Conservation (phyloP, 1,140 invertebrate genomes). For the Calycopis cecrops region DNA sequence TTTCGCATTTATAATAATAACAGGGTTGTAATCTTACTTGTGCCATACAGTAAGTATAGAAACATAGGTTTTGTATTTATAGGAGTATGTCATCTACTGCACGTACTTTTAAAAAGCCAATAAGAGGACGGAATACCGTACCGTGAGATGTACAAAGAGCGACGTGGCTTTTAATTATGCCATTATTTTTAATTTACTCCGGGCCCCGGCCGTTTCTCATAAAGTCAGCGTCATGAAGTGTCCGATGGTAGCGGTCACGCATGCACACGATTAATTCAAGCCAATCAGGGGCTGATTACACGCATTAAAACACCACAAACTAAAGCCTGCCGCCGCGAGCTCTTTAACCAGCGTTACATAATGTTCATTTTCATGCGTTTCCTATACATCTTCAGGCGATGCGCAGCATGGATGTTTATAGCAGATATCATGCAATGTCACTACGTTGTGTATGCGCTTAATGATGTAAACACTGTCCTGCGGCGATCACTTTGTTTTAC, state of each 20-base stretch:
- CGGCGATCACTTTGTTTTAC: constrained; percentile 27
- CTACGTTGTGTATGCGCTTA: constrained; percentile 33
- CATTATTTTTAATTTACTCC: constrained; percentile 68
- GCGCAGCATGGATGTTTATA: constrained; percentile 25
- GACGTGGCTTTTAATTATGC: constrained; percentile 65
- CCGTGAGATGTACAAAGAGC: constrained; percentile 35
- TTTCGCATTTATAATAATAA: no score
- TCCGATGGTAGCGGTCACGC: constrained; percentile 67
- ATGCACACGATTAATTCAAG: constrained; percentile 70
- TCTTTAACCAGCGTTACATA: constrained; percentile 35
- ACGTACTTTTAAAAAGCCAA: no score
- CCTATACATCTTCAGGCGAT: not conserved
- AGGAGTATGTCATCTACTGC: no score
- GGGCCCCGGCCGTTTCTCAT: constrained; percentile 55
- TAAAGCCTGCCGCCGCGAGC: constrained; percentile 31
- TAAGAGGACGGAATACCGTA: constrained; percentile 20
- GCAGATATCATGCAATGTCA: constrained; percentile 58
- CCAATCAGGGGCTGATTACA: constrained; percentile 71
- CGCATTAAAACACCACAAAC: constrained; percentile 61
- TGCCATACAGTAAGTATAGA: no score
- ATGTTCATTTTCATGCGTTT: constrained; percentile 25
- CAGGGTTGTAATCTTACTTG: no score
- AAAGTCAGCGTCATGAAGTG: constrained; percentile 45
- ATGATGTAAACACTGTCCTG: constrained; percentile 36
- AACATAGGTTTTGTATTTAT: no score